phyloP scores from a whole-genome alignment of 2,113 vertebrate species.

The Fregetta grallaria region DNA sequence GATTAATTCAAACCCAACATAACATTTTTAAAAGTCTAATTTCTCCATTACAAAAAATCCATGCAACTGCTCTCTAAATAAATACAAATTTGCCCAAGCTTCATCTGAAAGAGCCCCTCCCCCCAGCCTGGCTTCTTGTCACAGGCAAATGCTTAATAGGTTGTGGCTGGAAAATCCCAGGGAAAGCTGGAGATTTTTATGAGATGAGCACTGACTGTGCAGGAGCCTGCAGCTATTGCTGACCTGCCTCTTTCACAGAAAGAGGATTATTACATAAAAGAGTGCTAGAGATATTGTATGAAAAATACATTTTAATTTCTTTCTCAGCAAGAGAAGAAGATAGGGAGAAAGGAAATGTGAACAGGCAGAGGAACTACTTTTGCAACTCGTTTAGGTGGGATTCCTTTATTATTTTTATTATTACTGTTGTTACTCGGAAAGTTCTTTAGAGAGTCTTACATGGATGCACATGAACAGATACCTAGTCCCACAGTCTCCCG shows the following conservation, averaged over 20 bases:
- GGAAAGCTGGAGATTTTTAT: conserved; percentile 59
- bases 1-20: conserved; percentile 7
- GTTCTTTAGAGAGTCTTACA: not conserved
- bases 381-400: not conserved
- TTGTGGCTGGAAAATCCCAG: conserved; percentile 66
- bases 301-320: conserved; percentile 67
- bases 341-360: not conserved
- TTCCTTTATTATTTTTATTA: not conserved
- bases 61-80: not conserved
- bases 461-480: not conserved
- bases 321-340: conserved; percentile 26
- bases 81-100: conserved; percentile 1
- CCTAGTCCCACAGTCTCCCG: not conserved
- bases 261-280: conserved; percentile 70
- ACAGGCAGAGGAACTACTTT: not conserved
- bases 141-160: conserved; percentile 48
- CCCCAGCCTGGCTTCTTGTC: conserved; percentile 26
- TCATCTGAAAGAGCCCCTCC: conserved; percentile 7
- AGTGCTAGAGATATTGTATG: conserved; percentile 44
- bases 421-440: not conserved
- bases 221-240: conserved; percentile 58
- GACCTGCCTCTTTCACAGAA: conserved; percentile 66
- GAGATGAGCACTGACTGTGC: conserved; percentile 60
- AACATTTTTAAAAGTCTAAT: not conserved
- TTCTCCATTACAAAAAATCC: not conserved